Conservation (phyloP, 2,888 invertebrate genomes). For the Suillia variegata region DNA sequence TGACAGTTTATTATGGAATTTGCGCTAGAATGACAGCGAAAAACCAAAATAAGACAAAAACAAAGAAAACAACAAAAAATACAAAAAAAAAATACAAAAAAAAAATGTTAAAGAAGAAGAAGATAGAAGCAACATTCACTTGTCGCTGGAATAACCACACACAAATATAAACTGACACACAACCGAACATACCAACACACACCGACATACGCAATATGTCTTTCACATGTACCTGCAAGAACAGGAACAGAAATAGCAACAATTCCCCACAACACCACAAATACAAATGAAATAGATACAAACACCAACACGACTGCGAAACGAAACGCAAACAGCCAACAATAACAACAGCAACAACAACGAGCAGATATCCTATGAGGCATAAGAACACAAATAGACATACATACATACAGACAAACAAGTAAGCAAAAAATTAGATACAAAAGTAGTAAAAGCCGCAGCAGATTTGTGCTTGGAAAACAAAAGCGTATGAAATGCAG, state of each 20-base stretch:
- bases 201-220: not conserved
- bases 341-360: too few relatives aligned
- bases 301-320: not conserved
- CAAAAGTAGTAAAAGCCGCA: too few relatives aligned
- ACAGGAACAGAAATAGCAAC: not conserved
- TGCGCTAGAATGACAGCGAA: not conserved
- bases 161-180: not conserved
- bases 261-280: not conserved
- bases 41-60: conserved; percentile 1
- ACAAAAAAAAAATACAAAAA: too few relatives aligned
- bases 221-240: not conserved
- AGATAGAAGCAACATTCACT: not conserved
- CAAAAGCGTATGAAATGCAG: too few relatives aligned
- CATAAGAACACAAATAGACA: too few relatives aligned
- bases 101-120: too few relatives aligned
- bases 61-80: not conserved
- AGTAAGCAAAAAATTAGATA: too few relatives aligned
- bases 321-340: not conserved
- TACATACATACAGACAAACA: too few relatives aligned
- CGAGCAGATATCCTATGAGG: too few relatives aligned
- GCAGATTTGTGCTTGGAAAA: too few relatives aligned
- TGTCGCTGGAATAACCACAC: conserved; percentile 3
- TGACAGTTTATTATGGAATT: conserved; percentile 2
- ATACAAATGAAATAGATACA: not conserved
- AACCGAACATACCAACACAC: not conserved